phyloP scores from a whole-genome alignment of 2,113 vertebrate species.

The Acrocephalus arundinaceus region DNA sequence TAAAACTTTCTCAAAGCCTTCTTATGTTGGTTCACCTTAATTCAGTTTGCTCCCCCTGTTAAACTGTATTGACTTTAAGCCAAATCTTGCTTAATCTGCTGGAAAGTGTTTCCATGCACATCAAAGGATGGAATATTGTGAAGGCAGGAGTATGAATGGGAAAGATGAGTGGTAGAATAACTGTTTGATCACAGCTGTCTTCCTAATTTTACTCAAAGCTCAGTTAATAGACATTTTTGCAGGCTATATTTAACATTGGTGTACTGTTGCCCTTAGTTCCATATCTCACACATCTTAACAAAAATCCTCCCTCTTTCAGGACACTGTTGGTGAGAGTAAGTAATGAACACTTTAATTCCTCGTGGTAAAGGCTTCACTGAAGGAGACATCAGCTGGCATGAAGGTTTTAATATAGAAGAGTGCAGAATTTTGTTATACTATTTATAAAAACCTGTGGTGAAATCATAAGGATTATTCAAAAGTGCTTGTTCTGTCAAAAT shows the following conservation, averaged over 20 bases:
- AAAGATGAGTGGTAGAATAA: neutral
- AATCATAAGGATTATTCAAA: neutral
- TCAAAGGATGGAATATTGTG: neutral
- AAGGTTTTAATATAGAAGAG: neutral
- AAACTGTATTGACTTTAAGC: neutral
- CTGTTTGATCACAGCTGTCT: neutral
- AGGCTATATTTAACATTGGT: accelerated
- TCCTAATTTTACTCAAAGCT: neutral
- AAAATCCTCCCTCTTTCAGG: neutral
- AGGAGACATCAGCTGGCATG: neutral
- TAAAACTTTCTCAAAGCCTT: neutral
- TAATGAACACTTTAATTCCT: neutral
- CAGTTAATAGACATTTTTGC: neutral
- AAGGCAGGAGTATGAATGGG: neutral
- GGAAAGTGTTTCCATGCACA: neutral
- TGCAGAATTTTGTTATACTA: neutral
- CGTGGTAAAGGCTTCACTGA: neutral
- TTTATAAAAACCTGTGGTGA: neutral
- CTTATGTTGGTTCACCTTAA: neutral
- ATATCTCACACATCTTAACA: neutral
- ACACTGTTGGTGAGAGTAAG: neutral
- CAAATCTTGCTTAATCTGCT: neutral
- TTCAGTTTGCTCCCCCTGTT: neutral
- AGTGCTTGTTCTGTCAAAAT: neutral
- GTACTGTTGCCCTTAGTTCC: neutral